Conservation (phyloP, 2,888 invertebrate genomes). For the Pandemis cinnamomeana region DNA sequence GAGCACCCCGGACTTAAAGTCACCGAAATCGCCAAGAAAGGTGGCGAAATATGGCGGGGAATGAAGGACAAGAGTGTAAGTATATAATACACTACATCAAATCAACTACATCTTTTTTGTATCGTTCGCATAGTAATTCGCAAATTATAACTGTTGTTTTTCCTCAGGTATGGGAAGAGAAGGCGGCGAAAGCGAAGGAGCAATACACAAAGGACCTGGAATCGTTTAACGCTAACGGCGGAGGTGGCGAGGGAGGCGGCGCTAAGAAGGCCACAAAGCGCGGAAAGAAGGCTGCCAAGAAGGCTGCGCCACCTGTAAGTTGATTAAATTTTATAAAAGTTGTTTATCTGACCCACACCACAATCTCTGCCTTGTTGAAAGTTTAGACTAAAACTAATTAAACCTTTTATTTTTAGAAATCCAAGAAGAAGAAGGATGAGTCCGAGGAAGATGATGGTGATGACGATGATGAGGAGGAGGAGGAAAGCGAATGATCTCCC, state of each 20-base stretch:
- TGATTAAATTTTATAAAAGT: conserved; percentile 17
- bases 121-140: not conserved
- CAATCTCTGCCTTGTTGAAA: not conserved
- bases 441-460: conserved; percentile 86
- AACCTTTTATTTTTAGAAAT: conserved; percentile 62
- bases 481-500: conserved; percentile 87
- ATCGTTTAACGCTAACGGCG: conserved; percentile 93
- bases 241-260: conserved; percentile 82
- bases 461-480: conserved; percentile 85
- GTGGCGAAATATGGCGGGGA: conserved; percentile 97
- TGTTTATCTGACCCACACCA: not conserved
- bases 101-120: conserved; percentile 11
- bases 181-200: conserved; percentile 94
- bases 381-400: conserved; percentile 22
- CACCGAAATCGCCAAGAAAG: conserved; percentile 97
- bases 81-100: conserved; percentile 47
- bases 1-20: conserved; percentile 96
- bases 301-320: conserved; percentile 76
- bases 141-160: not conserved
- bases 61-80: conserved; percentile 94
- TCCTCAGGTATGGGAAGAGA: conserved; percentile 94
- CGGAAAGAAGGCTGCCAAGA: conserved; percentile 82
- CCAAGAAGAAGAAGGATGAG: conserved; percentile 86
- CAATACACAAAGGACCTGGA: conserved; percentile 95
- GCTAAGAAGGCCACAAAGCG: conserved; percentile 84